Evolutionary conservation across 2,888 invertebrate species (phyloP), one percentile per base, ranked within the genome.

Genomic region (Hypomecis atomaria): DNA sequence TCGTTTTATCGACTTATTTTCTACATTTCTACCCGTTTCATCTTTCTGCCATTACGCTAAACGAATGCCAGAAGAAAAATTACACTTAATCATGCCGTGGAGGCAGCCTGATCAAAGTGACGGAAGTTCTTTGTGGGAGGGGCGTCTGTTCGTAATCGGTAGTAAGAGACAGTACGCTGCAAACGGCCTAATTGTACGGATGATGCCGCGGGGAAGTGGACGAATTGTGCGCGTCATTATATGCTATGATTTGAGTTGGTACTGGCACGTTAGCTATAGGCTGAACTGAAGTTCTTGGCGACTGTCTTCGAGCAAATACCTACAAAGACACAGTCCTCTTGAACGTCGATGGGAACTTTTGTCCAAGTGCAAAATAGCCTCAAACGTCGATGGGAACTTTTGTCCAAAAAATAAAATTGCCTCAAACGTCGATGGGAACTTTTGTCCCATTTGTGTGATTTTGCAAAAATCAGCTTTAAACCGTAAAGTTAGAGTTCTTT

Each of bases 21-120:
- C 37, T 5, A 56, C 50, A 56, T 34, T n/a, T n/a, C 38, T 38
- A 38, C 43, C 43, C 34, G 57, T 56, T 38, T 43, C 62, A 44
- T 56, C 11, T 50, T 38, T 13, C 43, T 54, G 40, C 37, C 43
- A 48, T 59, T 53, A 54, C 49, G 48, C 50, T 65, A 68, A 70
- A 63, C 59, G 65, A 70, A 63, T 66, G 66, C 49, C 69, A 65
- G 66, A 70, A 40, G 48, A 66, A 70, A 72, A 72, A 72, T 70
- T 69, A 69, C 70, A 70, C 71, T 72, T 72, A 72, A 72, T 72
- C 68, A 67, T 65, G 47, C 57, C 56, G 11, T 37, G 48, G 42
- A 65, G 70, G 64, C 65, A 49, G 67, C 40, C 11, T 48, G 60
- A 65, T 65, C 65, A 65, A 65, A 65, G 65, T 40, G 33, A 9